phyloP scores from a whole-genome alignment of 92 coral and sea anemone genomes.

The Galaxea fascicularis region DNA sequence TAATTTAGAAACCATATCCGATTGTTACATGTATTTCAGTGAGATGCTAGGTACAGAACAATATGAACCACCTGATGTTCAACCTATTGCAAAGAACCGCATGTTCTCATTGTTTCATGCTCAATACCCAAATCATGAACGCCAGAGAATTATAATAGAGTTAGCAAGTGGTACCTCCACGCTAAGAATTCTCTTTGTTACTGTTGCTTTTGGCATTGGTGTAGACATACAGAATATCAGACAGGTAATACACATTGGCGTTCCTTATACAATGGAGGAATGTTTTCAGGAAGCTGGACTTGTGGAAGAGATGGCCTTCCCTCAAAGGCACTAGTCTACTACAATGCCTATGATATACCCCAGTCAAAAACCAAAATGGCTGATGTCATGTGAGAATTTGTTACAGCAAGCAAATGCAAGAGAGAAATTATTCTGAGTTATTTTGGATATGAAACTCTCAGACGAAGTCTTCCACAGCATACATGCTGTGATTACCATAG shows the following conservation, averaged over 20 bases:
- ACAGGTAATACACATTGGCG: conserved; percentile 72
- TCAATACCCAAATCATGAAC: conserved; percentile 68
- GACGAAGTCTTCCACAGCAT: conserved; percentile 28
- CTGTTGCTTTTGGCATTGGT: conserved; percentile 83
- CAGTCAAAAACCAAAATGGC: conserved; percentile 42
- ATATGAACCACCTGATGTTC: conserved; percentile 59
- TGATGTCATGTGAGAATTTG: conserved; percentile 56
- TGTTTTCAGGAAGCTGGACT: conserved; percentile 71
- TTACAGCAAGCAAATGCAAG: conserved; percentile 41
- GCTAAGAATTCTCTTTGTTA: conserved; percentile 67
- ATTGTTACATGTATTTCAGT: conserved; percentile 54
- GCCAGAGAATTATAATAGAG: conserved; percentile 55
- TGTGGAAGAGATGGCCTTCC: conserved; percentile 69
- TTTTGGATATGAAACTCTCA: conserved; percentile 54
- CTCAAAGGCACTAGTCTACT: conserved; percentile 50
- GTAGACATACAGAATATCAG: conserved; percentile 55
- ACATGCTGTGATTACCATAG: conserved; percentile 68
- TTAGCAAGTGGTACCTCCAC: conserved; percentile 38
- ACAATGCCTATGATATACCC: conserved; percentile 63
- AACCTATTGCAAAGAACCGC: conserved; percentile 59
- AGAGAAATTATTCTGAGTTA: conserved; percentile 56
- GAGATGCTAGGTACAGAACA: conserved; percentile 44
- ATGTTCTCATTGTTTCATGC: conserved; percentile 72
- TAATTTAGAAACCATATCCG: conserved; percentile 50
- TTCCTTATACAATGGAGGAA: conserved; percentile 68